Evolutionary conservation across 2,797 vertebrate species (phyloP).

Genomic region (Naso thynnoides): DNA sequence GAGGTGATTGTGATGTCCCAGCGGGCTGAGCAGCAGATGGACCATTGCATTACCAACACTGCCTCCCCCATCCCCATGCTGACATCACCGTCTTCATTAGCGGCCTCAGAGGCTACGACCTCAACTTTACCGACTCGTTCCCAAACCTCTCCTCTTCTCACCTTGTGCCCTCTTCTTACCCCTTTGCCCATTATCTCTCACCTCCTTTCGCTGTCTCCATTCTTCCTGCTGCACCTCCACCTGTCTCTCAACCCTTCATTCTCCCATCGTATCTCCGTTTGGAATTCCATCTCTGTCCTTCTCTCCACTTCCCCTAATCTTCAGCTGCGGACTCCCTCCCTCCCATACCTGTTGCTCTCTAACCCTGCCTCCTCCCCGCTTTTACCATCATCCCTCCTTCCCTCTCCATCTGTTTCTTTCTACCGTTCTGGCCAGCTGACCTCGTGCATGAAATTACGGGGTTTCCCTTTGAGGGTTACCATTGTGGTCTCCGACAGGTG

Average conservation of each 20-base stretch:
- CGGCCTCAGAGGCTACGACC: constrained; percentile 56
- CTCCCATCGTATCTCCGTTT: constrained; percentile 27
- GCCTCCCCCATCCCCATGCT: constrained; percentile 25
- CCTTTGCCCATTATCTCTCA: constrained; percentile 16
- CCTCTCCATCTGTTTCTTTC: constrained; percentile 64
- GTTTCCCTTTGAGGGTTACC: constrained; percentile 56
- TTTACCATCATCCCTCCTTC: constrained; percentile 44
- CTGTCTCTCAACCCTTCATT: constrained; percentile 28
- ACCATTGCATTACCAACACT: constrained; percentile 40
- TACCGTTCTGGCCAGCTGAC: constrained; percentile 62
- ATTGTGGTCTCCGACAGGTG: constrained; percentile 68
- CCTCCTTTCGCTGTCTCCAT: constrained; percentile 24
- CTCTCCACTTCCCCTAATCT: constrained; percentile 16
- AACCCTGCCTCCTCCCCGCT: constrained; percentile 8
- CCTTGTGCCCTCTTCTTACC: constrained; percentile 29
- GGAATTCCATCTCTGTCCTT: constrained; percentile 28
- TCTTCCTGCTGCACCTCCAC: constrained; percentile 31
- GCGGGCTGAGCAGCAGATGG: constrained; percentile 68
- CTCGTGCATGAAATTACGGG: constrained; percentile 58
- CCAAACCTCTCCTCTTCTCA: constrained; percentile 10
- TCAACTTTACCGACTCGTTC: constrained; percentile 48
- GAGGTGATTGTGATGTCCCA: constrained; percentile 66
- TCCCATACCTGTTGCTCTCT: constrained; percentile 65
- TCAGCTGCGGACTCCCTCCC: constrained; percentile 16
- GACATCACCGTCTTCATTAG: constrained; percentile 72